A percentile compares a stretch with the other conserved stretches of the same genome.
Conservation (phyloP, 2,888 invertebrate genomes). For the Gryllus longicercus region DNA sequence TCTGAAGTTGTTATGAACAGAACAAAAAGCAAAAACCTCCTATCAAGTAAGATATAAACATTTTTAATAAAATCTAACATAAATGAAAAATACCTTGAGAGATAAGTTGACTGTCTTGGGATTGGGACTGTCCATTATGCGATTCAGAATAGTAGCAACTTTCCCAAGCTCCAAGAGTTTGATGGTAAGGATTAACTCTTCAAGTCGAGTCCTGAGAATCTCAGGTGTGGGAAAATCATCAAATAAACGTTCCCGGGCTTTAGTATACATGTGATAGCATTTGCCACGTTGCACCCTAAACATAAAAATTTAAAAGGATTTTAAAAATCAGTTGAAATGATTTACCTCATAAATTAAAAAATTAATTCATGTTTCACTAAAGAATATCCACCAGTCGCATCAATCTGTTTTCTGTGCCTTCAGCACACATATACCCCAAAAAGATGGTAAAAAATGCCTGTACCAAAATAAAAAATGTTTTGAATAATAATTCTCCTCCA, state of each 20-base stretch:
- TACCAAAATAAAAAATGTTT: background rate
- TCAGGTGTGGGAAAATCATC: constrained; percentile 74
- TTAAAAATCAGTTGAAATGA: background rate
- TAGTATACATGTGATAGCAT: constrained; percentile 79
- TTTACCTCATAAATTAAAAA: background rate
- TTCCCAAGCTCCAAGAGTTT: constrained; percentile 72
- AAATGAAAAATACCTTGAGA: constrained; percentile 46
- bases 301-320: background rate
- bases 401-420: background rate
- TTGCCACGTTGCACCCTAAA: constrained; percentile 57
- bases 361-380: background rate
- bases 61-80: too few relatives aligned
- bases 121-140: constrained; percentile 74
- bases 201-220: constrained; percentile 73
- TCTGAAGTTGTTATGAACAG: too few relatives aligned
- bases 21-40: too few relatives aligned
- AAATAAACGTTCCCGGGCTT: constrained; percentile 61
- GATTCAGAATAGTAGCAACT: constrained; percentile 61
- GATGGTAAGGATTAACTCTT: constrained; percentile 76
- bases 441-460: background rate
- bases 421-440: background rate
- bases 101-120: constrained; percentile 63
- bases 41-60: too few relatives aligned
- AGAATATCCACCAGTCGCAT: too few relatives aligned
- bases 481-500: too few relatives aligned